Conservation (phyloP, 2,113 vertebrate species). For the Scomber japonicus region DNA sequence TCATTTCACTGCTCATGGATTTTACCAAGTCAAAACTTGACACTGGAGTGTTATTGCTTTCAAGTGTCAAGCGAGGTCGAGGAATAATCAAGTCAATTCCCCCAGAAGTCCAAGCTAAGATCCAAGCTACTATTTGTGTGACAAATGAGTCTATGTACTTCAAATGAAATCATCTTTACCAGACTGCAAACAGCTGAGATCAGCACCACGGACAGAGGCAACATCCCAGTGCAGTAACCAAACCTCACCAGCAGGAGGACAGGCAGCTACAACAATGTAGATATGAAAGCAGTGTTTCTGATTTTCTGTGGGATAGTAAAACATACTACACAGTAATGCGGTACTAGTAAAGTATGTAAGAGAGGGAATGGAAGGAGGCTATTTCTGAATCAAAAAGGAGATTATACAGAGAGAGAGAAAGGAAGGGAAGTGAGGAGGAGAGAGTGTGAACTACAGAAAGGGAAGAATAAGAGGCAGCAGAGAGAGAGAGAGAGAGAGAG, state of each 20-base stretch:
- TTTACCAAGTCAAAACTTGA: too few species aligned
- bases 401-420: background rate
- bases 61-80: too few species aligned
- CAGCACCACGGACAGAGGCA: constrained; percentile 74
- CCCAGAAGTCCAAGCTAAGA: too few species aligned
- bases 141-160: background rate
- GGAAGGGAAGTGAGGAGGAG: background rate
- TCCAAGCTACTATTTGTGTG: too few species aligned
- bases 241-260: constrained; percentile 42
- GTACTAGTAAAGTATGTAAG: background rate
- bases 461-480: too few species aligned
- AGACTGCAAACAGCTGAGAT: constrained; percentile 27
- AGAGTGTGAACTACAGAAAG: background rate
- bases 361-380: background rate
- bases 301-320: constrained; percentile 1
- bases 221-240: background rate
- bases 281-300: background rate
- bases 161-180: background rate
- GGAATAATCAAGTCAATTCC: too few species aligned
- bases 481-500: background rate
- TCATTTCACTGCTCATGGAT: too few species aligned
- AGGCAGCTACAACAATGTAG: background rate
- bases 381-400: background rate
- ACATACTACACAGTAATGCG: constrained; percentile 7
- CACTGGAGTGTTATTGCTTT: too few species aligned